A percentile compares a stretch with the other conserved stretches of the same genome.
phyloP scores from a whole-genome alignment of 2,113 vertebrate genomes.

The Triplophysa tibetana region DNA sequence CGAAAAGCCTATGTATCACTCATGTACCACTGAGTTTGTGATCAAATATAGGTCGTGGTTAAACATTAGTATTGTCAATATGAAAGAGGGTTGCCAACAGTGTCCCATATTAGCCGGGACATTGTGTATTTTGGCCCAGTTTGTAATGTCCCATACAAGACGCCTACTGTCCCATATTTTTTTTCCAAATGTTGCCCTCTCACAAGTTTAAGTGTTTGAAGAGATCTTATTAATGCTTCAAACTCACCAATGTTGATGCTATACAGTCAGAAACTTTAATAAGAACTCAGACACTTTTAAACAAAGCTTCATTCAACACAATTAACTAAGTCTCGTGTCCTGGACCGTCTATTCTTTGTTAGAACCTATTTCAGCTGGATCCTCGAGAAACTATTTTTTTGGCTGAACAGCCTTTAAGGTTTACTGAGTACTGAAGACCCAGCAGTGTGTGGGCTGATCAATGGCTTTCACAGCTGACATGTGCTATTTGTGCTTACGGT shows the following conservation, averaged over 20 bases:
- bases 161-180: no score
- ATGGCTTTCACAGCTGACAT: conserved; percentile 11
- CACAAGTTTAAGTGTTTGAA: no score
- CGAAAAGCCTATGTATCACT: neutral
- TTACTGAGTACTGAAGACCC: neutral
- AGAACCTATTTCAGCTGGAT: neutral
- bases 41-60: conserved; percentile 30
- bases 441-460: conserved; percentile 33
- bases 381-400: neutral
- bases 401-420: neutral
- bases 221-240: no score
- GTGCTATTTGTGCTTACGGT: conserved; percentile 19
- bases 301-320: no score
- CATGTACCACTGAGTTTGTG: conserved; percentile 30
- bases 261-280: no score
- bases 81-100: no score
- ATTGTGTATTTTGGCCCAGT: no score
- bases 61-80: neutral
- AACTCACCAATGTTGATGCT: no score
- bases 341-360: neutral
- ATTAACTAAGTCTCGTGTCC: conserved; percentile 1
- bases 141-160: no score
- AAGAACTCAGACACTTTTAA: no score
- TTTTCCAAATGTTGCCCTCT: no score
- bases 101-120: no score